Evolutionary conservation across 2,797 vertebrate genomes (phyloP), one percentile per base, ranked within the genome.

Genomic region (Typhlichthys subterraneus): DNA sequence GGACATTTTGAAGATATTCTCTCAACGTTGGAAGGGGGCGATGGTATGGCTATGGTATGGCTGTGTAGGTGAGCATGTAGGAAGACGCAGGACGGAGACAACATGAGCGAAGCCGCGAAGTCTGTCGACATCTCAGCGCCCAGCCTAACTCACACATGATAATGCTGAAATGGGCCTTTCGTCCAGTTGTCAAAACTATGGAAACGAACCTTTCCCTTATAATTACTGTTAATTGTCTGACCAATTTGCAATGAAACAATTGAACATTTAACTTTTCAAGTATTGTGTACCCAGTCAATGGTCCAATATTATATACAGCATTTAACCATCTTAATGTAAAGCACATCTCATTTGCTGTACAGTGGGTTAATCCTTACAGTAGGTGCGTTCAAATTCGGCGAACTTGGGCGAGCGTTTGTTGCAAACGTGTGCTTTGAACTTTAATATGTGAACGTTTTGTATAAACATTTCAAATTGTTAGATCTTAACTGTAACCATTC

Each of bases 41-140:
- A 53, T 52, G 45, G 11, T 53, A 56, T 59, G 38, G 63, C 75
- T 56, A 58, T 87, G 84, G 85, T 83, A 85, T 89, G 82, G 76
- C 66, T 75, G 81, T 76, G 91, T 91, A 82, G 90, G 89, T 77
- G 85, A 86, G 19, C 70, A 67, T 7, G 71, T 73, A 67, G 81
- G 65, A 52, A 3, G 56, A 65, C 56, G 13, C 60, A 60, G n/a
- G 59, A 74, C 53, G 71, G 47, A 67, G 65, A 86, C 45, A 62
- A 83, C 74, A 76, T 53, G 10, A 51, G 31, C 49, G 61, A 56
- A 58, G 51, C 56, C 4, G 66, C n/a, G 38, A 19, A 73, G 69
- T 46, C 45, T 56, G 42, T 74, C 60, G 70, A 33, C 57, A 65
- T 53, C 14, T 62, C 49, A 56, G 0, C 12, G 55, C 19, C 45